Conservation (phyloP, 2,888 invertebrate genomes). For the Teinopalpus imperialis region DNA sequence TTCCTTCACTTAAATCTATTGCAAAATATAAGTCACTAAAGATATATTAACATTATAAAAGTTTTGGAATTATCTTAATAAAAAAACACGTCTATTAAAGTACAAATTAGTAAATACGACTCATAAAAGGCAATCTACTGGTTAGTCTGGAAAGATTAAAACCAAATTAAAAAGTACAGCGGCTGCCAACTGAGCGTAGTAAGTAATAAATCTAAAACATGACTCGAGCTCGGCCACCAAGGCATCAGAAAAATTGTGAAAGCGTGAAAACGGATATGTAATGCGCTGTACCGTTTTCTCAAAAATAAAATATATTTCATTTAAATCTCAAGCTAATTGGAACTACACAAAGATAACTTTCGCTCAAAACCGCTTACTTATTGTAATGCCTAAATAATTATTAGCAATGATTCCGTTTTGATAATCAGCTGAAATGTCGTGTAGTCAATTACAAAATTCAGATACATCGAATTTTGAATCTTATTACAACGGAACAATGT, state of each 20-base stretch:
- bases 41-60: too few species aligned
- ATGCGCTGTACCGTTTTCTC: conserved; percentile 30
- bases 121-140: too few species aligned
- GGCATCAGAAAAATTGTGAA: conserved; percentile 44
- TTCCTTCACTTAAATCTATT: too few species aligned
- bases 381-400: background rate
- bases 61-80: too few species aligned
- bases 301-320: conserved; percentile 42
- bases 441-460: background rate
- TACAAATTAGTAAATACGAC: too few species aligned
- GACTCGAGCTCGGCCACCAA: conserved; percentile 6
- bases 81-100: too few species aligned
- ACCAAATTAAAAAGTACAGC: too few species aligned
- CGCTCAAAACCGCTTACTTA: conserved; percentile 30
- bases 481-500: too few species aligned
- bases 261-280: conserved; percentile 57
- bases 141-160: too few species aligned
- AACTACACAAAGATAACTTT: conserved; percentile 39
- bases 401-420: background rate
- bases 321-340: conserved; percentile 51
- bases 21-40: too few species aligned
- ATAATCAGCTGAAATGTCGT: background rate
- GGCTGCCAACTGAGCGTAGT: background rate
- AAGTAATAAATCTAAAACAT: conserved; percentile 5
- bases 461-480: too few species aligned